These are phyloP conservation scores for Leucoraja ocellata DNA, from an alignment of 2,797 vertebrate species.

Conservation along the genomic window DNA sequence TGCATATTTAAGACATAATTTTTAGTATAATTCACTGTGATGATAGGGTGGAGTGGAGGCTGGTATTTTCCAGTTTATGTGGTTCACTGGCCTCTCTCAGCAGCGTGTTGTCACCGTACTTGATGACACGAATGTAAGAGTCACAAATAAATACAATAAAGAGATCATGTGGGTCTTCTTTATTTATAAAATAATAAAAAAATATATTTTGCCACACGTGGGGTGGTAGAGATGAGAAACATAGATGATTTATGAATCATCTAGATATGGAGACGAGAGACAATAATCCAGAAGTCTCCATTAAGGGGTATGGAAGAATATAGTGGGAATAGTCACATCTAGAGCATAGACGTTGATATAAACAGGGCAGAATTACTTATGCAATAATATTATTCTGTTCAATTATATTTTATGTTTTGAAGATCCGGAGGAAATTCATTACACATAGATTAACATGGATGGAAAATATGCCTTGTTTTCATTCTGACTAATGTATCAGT, in stretches of 20 bases:
- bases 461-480: neutral
- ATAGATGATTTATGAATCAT: neutral
- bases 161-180: neutral
- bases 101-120: no score
- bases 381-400: neutral
- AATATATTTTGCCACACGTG: neutral
- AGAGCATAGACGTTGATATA: neutral
- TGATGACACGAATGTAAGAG: no score
- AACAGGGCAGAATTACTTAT: neutral
- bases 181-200: neutral
- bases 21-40: no score
- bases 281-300: neutral
- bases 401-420: neutral
- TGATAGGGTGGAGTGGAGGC: no score
- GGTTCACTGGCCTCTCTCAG: no score
- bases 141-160: neutral
- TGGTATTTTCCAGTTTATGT: no score
- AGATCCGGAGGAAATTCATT: neutral
- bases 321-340: neutral
- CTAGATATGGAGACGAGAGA: no score
- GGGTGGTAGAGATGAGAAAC: neutral
- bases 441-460: neutral
- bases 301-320: neutral
- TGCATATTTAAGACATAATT: no score
- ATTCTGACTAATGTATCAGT: neutral